A percentile compares a stretch with the other conserved stretches of the same genome.
Conservation (phyloP, 2,797 vertebrate species). For the Sebastes diaconus region DNA sequence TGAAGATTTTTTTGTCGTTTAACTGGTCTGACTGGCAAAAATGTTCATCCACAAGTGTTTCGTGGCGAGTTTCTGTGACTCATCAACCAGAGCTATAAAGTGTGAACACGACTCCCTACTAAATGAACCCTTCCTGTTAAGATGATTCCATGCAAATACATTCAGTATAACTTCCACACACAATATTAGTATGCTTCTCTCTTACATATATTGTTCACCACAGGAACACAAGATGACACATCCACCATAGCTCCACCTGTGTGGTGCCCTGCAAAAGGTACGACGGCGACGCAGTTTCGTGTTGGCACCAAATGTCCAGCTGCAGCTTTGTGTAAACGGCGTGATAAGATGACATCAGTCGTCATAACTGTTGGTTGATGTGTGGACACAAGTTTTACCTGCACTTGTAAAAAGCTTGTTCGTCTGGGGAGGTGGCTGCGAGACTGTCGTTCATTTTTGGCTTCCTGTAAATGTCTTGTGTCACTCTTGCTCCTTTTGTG, state of each 20-base stretch:
- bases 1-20: neutral
- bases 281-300: slow-evolving; percentile 17
- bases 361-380: neutral
- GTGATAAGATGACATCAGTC: neutral
- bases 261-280: slow-evolving; percentile 73
- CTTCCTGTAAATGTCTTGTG: slow-evolving; percentile 19
- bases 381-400: slow-evolving; percentile 3
- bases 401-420: slow-evolving; percentile 25
- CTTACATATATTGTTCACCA: slow-evolving; percentile 52
- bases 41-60: neutral
- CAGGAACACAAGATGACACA: slow-evolving; percentile 75
- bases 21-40: neutral
- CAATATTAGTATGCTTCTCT: neutral
- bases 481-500: slow-evolving; percentile 45
- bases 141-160: neutral
- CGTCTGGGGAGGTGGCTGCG: neutral
- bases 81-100: neutral
- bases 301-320: slow-evolving; percentile 18
- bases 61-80: neutral
- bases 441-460: neutral
- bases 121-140: neutral
- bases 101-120: neutral
- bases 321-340: neutral
- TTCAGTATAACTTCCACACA: neutral
- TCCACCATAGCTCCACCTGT: slow-evolving; percentile 49